These are phyloP conservation scores for Listronotus oregonensis DNA, from an alignment of 1,140 invertebrate species.

Conservation along the genomic window DNA sequence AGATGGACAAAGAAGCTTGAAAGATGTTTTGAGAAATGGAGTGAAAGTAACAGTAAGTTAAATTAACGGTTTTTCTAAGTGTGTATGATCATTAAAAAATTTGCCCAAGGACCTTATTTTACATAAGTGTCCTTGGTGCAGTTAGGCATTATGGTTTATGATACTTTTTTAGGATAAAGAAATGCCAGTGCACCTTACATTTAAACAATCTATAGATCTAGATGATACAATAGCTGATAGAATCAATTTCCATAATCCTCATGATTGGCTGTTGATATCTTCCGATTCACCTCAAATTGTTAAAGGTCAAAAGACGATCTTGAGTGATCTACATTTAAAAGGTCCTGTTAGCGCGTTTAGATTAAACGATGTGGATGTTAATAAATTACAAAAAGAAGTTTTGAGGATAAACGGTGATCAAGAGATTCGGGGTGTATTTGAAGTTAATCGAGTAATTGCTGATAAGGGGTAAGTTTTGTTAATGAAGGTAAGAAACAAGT, in stretches of 20 bases:
- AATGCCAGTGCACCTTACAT: conserved; percentile 49
- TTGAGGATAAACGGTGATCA: conserved; percentile 56
- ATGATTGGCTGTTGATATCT: conserved; percentile 48
- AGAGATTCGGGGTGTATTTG: conserved; percentile 49
- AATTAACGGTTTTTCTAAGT: not conserved
- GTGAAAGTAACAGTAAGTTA: conserved; percentile 28
- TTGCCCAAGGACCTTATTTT: too few species aligned
- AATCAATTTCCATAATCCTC: conserved; percentile 50
- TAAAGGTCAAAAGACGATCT: conserved; percentile 53
- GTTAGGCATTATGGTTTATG: too few species aligned
- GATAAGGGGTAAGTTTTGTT: conserved; percentile 36
- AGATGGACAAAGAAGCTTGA: conserved; percentile 33
- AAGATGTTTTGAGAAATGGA: conserved; percentile 33
- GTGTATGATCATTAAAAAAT: too few species aligned
- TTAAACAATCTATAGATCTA: conserved; percentile 52
- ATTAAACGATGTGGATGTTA: conserved; percentile 47
- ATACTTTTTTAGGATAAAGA: conserved; percentile 31
- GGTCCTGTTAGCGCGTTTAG: conserved; percentile 43
- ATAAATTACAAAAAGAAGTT: conserved; percentile 47
- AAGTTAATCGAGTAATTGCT: conserved; percentile 27
- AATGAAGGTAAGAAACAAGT: not conserved
- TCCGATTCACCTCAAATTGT: conserved; percentile 53
- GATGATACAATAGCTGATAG: conserved; percentile 47
- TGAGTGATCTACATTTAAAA: conserved; percentile 47
- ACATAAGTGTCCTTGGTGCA: too few species aligned